These are phyloP conservation scores for Setophaga kirtlandii DNA, from an alignment of 2,113 vertebrate genomes.

Conservation along the genomic window DNA sequence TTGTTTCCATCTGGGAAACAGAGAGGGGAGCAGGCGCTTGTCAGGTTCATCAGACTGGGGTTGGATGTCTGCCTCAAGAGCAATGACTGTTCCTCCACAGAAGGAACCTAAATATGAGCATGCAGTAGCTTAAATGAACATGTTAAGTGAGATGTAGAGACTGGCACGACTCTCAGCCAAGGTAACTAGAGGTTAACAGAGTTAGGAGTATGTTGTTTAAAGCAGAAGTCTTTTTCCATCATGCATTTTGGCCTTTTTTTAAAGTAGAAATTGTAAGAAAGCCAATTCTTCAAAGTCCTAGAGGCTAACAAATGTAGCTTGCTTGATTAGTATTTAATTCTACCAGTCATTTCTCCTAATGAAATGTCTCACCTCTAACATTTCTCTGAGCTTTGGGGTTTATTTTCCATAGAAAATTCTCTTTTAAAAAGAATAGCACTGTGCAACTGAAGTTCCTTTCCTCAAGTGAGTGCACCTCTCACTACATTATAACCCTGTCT, in stretches of 20 bases:
- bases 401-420: not conserved
- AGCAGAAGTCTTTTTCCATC: not conserved
- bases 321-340: not conserved
- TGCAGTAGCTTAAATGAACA: not conserved
- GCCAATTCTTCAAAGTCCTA: not conserved
- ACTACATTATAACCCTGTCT: not conserved
- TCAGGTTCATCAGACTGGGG: fast-evolving
- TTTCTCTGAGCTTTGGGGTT: not conserved
- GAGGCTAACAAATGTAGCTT: not conserved
- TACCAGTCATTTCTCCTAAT: not conserved
- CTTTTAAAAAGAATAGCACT: not conserved
- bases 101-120: not conserved
- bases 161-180: not conserved
- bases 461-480: not conserved
- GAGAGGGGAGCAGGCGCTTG: not conserved
- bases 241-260: not conserved
- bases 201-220: not conserved
- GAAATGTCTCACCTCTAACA: not conserved
- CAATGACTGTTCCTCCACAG: not conserved
- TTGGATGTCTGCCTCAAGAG: not conserved
- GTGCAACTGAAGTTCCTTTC: not conserved
- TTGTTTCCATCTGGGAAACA: not conserved
- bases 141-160: not conserved
- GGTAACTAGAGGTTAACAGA: not conserved
- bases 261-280: not conserved